Base-by-base conservation (phyloP, 1,140 invertebrate species). In the Brachionus rubens region DNA sequence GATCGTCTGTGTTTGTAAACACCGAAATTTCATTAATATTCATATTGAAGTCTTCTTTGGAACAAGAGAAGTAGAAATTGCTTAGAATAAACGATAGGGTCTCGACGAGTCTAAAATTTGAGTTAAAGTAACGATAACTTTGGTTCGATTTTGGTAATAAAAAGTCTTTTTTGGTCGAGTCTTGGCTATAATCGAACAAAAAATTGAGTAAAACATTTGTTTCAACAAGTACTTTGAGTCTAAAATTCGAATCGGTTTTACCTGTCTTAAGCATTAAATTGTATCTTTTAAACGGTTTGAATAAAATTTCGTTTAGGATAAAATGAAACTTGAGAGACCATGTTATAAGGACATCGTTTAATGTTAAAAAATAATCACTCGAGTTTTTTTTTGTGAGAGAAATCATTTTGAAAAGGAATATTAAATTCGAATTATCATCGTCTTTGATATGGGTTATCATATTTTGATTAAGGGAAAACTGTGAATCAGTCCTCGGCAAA, bases 31-130 rank as follows among this genome's bases (percentile, higher is more conserved):
- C 21, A n/a, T 65, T 24, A 21, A 65, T 24, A 12, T 43, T 65
- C 43, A 65, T 26, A 65, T 28, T 65, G 24, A 65, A 65, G 9
- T 41, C 26, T 24, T 65, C 30, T 43, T 24, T 65, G 14, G 59
- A 14, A 43, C 43, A 65, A 65, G 24, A 41, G 33, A 43, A 65
- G 26, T 65, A 65, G 9, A 65, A 65, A 65, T 65, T 65, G 26
- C 21, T 65, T 19, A 65, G 26, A 65, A 16, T 24, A 12, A 65
- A 21, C 4, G 59, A 65, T 16, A 65, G 16, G 9, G 36, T 65
- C 3, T 65, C 59, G 10, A 65, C 30, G 41, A 65, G 40, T 24
- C 12, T 65, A 14, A 46, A 26, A 24, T 65, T 65, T 3, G 59
- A 65, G 24, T 65, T 65, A 65, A 65, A 65, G 24, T 65, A 65